These are phyloP conservation scores for Pardosa pseudoannulata DNA, from an alignment of 2,888 invertebrate genomes.

Conservation along the genomic window DNA sequence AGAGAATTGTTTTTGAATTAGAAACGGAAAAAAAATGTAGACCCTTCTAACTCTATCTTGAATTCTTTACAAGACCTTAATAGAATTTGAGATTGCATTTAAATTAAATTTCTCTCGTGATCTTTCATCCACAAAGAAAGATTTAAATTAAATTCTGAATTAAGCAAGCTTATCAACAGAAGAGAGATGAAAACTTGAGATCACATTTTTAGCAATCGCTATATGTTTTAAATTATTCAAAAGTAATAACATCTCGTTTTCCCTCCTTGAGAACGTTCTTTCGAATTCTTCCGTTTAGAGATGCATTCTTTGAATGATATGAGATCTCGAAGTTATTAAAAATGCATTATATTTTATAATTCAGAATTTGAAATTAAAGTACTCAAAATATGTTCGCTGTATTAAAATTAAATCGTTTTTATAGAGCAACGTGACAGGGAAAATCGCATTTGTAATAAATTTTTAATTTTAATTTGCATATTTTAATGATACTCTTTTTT, in stretches of 20 bases:
- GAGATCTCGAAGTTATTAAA: not conserved
- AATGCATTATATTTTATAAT: not conserved
- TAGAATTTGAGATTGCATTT: not conserved
- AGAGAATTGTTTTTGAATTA: too few species aligned
- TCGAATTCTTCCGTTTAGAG: not conserved
- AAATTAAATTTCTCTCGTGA: constrained; percentile 2
- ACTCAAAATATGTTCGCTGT: too few species aligned
- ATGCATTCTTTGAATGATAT: not conserved
- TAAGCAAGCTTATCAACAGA: not conserved
- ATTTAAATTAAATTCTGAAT: not conserved
- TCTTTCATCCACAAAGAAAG: not conserved
- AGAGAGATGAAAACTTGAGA: not conserved
- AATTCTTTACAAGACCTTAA: not conserved
- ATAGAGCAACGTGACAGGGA: too few species aligned
- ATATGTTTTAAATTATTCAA: not conserved
- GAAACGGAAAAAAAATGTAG: too few species aligned
- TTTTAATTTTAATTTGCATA: too few species aligned
- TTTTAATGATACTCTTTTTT: too few species aligned
- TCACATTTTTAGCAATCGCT: not conserved
- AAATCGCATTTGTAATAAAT: too few species aligned
- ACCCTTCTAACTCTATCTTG: not conserved
- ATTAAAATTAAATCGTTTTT: too few species aligned
- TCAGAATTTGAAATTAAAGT: too few species aligned
- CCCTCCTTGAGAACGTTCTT: not conserved
- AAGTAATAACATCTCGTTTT: not conserved